Evolutionary conservation across 2,113 vertebrate genomes (phyloP), one percentile per base, ranked within the genome.

Genomic region (Noturus placidus): DNA sequence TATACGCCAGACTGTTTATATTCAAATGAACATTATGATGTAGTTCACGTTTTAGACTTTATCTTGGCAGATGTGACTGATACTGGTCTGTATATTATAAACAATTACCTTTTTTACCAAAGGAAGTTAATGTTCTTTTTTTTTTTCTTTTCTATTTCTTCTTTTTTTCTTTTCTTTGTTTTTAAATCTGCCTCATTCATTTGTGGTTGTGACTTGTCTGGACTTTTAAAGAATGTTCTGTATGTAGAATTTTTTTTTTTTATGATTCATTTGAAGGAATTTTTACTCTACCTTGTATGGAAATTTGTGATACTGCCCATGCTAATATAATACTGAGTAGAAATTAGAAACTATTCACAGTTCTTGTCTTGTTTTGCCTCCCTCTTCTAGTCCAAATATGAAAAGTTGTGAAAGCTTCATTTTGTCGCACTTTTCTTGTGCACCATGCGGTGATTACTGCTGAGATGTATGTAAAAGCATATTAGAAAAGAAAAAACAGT

Each of bases 41-140:
- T 95, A 94, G 94, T 94, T 89, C 92, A 91, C 91, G 92, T 94
- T 94, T 85, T 89, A 89, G 87, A 88, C 88, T 86, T 87, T 82
- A 69, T 87, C 93, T 93, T 93, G 93, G 90, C 46, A 92, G 90
- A 90, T 92, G 92, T 92, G 92, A 92, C 92, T 93, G 92, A 95
- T 93, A 94, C 93, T 94, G 94, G 94, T 91, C 92, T 90, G 83
- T 93, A 93, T 90, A 92, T 94, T 92, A 91, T 92, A 89, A 94
- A 91, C 91, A 90, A 93, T 95, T 94, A 93, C 92, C 94, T 90
- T 92, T 95, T 95, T 95, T 95, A 96, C 95, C 95, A 95, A 96
- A 95, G 94, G 94, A 94, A 95, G 93, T 84, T 93, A 91, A 87
- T 93, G 91, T 92, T 93, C 46, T 80, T 50, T 77, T 50, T 82